Evolutionary conservation across 2,113 vertebrate species (phyloP).

Genomic region (Eptesicus fuscus): DNA sequence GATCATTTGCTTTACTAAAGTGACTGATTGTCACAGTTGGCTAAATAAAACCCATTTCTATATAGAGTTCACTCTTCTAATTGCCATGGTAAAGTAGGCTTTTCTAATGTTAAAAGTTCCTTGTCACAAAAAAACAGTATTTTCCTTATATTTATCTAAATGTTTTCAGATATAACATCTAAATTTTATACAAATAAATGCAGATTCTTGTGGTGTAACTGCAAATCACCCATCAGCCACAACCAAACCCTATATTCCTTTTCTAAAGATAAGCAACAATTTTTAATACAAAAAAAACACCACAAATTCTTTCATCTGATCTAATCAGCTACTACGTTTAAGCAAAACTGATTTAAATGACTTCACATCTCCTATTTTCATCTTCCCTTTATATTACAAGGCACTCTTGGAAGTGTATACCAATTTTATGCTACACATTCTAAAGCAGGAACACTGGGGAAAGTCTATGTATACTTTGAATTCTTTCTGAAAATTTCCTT

Average conservation of each 20-base stretch:
- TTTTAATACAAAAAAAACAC: background rate
- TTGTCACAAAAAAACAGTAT: background rate
- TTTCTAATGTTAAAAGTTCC: background rate
- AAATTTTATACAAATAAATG: slow-evolving; percentile 18
- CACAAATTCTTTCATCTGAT: background rate
- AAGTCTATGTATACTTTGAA: background rate
- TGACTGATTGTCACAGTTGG: background rate
- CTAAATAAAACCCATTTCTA: slow-evolving; percentile 11
- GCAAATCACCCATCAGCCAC: background rate
- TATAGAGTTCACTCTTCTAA: background rate
- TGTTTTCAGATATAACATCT: background rate
- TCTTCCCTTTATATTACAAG: background rate
- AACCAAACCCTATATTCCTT: background rate
- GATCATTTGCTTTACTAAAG: background rate
- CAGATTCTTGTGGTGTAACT: background rate
- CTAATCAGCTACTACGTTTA: background rate
- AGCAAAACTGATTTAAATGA: slow-evolving; percentile 16
- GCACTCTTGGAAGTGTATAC: background rate
- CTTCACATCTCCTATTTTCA: background rate
- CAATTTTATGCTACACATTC: background rate
- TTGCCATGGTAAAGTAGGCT: background rate
- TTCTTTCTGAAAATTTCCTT: background rate
- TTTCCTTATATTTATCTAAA: background rate
- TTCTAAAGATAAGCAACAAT: background rate
- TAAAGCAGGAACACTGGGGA: background rate